Evolutionary conservation across 2,797 vertebrate species (phyloP), one percentile per base, ranked within the genome.

Genomic region (Takifugu ocellatus): DNA sequence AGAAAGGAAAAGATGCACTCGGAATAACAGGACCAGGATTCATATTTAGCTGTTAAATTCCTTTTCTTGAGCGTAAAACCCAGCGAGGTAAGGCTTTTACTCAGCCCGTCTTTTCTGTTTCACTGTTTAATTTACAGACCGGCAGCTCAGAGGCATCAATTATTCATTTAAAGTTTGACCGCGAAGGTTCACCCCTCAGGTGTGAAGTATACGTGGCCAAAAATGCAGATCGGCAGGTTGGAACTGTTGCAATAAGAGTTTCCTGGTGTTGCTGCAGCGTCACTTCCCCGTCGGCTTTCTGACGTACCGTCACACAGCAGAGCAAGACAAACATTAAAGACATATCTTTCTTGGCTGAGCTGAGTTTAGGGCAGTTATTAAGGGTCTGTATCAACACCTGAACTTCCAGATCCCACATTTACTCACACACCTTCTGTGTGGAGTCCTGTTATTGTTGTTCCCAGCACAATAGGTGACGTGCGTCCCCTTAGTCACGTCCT

Each of bases 181-280:
- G 47, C 56, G 29, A 21, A 21, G 70, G 50, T 70, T 76, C 72
- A 46, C 39, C 43, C 47, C 63, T 26, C 63, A 72, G 70, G 64
- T 54, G 72, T 75, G 72, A 55, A n/a, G 39, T 24, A 5, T 31
- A 29, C 36, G 29, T 62, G 36, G 10, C 39, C 49, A 70, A 72
- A 81, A 88, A 91, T 90, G 85, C 52, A 66, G 90, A 64, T 26
- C 44, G 69, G 86, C 90, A 61, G 83, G 90, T 61, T 5, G 49
- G 49, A 58, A 54, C 5, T 66, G 66, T 72, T 16, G 27, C 55
- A 39, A 25, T 48, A 54, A 24, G 47, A 50, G 48, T 51, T 49
- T 53, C 49, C 12, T 1, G 25, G 45, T 31, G 11, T 15, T 2
- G 7, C 21, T 49, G 5, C 6, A 5, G 43, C 14, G 39, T 47